Base-by-base conservation (phyloP, 2,113 vertebrate genomes). In the Callorhinus ursinus region DNA sequence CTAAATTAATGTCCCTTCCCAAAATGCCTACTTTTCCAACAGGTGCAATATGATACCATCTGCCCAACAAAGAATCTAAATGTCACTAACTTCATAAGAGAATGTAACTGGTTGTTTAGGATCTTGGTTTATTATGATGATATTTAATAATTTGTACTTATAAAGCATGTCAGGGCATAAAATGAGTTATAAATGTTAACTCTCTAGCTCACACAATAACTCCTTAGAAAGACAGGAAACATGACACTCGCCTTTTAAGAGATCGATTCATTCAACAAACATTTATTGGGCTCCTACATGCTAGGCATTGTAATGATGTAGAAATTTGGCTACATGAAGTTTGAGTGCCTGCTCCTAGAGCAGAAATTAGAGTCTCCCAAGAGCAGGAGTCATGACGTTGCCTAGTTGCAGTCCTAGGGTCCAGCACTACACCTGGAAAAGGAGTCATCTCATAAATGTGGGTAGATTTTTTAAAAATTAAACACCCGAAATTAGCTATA, bases 31-130 rank as follows among this genome's bases (percentile, higher is more conserved):
- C 61, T 94, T 96, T 96, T 91, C 91, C 93, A 98, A 94, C 96
- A 98, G 94, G 97, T 98, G 97, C 77, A 93, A 81, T 96, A 95
- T 95, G 87, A 93, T 9, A 81, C 96, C 97, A 97, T 97, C 97
- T 98, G 97, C 61, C 95, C 88, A 96, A 91, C 93, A 96, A 97
- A 94, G 77, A 93, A 95, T 82, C 63, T 95, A 96, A 98, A 98
- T 97, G 97, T 93, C 97, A 98, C 88, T 63, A 97, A 97, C 85
- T 97, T 94, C 36, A 86, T 53, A 71, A 96, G 77, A 90, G 95
- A 97, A 88, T 71, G 51, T 83, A 96, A 97, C 61, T 93, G 81
- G 39, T 86, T 95, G 36, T 86, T 77, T 88, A 89, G 80, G 88
- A 84, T 72, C 96, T 51, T 97, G 53, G 77, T 89, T 97, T 94